Conservation (phyloP, 2,797 vertebrate species). For the Phoxinus dragarum region DNA sequence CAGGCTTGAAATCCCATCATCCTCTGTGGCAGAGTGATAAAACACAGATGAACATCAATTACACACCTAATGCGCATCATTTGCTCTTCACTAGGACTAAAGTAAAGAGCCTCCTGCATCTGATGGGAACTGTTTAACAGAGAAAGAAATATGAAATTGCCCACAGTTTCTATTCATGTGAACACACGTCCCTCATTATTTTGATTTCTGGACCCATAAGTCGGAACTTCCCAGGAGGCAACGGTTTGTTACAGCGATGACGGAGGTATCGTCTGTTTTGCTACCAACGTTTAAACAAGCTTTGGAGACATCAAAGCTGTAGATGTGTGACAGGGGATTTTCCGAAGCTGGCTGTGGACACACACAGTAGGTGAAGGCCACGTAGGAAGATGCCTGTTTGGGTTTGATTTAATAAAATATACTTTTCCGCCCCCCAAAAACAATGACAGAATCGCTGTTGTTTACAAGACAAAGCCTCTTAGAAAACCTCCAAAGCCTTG, state of each 20-base stretch:
- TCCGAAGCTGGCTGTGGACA: constrained; percentile 6
- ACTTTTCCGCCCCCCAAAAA: neutral
- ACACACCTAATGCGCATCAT: constrained; percentile 2
- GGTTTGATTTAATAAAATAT: constrained; percentile 8
- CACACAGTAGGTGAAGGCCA: neutral
- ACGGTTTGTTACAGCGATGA: neutral
- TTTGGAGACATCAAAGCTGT: constrained; percentile 19
- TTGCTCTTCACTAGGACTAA: neutral
- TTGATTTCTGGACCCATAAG: neutral
- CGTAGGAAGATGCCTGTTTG: neutral
- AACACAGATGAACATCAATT: constrained; percentile 5
- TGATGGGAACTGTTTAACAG: neutral
- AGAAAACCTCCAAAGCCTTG: neutral
- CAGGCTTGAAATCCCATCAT: constrained; percentile 14
- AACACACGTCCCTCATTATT: neutral
- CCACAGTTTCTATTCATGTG: neutral
- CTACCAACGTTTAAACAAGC: constrained; percentile 1
- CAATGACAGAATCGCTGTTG: neutral
- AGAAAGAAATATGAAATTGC: neutral
- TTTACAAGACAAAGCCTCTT: neutral
- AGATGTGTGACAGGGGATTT: neutral
- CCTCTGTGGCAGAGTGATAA: neutral
- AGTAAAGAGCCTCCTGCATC: neutral
- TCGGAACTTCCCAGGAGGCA: neutral
- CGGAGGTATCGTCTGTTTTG: constrained; percentile 9